Percentiles rank a stretch among this genome's conserved stretches.
These are phyloP conservation scores for Hypomesus transpacificus DNA, from an alignment of 2,113 vertebrate species.

Conservation along the genomic window DNA sequence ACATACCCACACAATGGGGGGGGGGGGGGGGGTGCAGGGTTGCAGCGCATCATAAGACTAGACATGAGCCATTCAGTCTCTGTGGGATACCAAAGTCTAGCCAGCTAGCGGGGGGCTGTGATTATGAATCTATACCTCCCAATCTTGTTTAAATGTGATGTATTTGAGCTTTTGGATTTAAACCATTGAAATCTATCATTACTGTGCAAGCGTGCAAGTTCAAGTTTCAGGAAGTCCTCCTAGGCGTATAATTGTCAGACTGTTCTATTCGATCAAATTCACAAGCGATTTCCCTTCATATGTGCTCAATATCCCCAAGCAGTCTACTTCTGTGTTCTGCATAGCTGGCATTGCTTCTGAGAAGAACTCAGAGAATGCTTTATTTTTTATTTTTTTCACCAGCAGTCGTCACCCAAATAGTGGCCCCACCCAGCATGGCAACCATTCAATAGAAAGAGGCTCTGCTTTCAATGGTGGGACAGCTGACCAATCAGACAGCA, in stretches of 20 bases:
- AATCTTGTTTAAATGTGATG: no score
- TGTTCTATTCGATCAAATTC: no score
- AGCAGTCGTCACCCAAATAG: conserved; percentile 73
- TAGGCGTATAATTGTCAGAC: no score
- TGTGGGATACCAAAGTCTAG: no score
- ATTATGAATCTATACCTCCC: no score
- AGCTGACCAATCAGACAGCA: conserved; percentile 77
- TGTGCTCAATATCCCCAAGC: conserved; percentile 8
- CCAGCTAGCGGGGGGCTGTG: no score
- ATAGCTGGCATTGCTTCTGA: neutral
- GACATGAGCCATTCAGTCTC: no score
- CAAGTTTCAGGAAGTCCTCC: no score
- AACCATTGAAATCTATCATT: neutral
- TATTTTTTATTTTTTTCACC: conserved; percentile 18
- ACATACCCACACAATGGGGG: no score
- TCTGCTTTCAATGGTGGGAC: conserved; percentile 80
- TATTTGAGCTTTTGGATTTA: neutral
- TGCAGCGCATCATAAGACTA: no score
- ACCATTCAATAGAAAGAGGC: conserved; percentile 76
- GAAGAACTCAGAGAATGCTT: conserved; percentile 35
- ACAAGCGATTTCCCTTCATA: neutral
- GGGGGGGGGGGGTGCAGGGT: no score
- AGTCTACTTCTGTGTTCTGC: neutral
- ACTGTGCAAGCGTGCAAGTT: no score
- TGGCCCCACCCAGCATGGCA: conserved; percentile 72